Evolutionary conservation across 2,113 vertebrate genomes (phyloP).

Genomic region (Anseranas semipalmata): DNA sequence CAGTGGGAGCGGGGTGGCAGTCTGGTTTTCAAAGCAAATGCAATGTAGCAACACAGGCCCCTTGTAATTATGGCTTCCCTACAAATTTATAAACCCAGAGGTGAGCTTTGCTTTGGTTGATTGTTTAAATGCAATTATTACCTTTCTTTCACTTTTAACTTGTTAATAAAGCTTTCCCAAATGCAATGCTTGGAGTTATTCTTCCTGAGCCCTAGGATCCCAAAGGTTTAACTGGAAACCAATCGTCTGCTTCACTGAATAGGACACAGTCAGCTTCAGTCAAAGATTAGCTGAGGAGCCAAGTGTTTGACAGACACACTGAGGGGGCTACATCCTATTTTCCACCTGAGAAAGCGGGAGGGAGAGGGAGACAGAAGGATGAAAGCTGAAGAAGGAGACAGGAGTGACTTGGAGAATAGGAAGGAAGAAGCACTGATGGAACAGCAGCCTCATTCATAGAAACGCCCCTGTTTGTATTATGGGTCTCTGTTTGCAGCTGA

Average conservation of each 20-base stretch:
- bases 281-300: constrained; percentile 51
- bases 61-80: constrained; percentile 74
- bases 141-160: constrained; percentile 77
- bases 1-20: constrained; percentile 62
- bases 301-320: constrained; percentile 36
- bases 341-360: neutral
- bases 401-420: neutral
- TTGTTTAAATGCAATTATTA: constrained; percentile 81
- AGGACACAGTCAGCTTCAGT: neutral
- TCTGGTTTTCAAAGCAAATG: constrained; percentile 80
- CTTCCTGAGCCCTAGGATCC: constrained; percentile 52
- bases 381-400: neutral
- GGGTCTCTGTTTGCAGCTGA: neutral
- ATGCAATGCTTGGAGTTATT: constrained; percentile 42
- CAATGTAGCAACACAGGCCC: constrained; percentile 67
- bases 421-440: neutral
- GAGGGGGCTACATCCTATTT: constrained; percentile 5
- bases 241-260: constrained; percentile 27
- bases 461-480: neutral
- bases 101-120: constrained; percentile 80
- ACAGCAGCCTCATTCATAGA: neutral
- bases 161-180: constrained; percentile 69
- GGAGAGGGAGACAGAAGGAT: neutral
- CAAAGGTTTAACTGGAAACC: constrained; percentile 57
- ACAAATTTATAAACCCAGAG: constrained; percentile 77